A percentile compares a stretch with the other conserved stretches of the same genome.
These are phyloP conservation scores for Callaeas wilsoni DNA, from an alignment of 2,113 vertebrate species.

Conservation along the genomic window DNA sequence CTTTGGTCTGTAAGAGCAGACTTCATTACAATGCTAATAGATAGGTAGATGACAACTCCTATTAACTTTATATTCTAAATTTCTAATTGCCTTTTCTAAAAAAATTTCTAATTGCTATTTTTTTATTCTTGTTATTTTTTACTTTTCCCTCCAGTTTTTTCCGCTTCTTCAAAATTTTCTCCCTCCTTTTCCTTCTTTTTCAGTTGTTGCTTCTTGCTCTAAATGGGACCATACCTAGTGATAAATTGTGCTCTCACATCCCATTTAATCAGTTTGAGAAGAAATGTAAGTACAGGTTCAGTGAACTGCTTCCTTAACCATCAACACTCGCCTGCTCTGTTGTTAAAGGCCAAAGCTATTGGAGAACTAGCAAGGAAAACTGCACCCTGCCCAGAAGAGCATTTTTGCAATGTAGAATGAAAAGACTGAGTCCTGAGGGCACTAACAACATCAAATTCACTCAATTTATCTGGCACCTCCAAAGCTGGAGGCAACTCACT, in stretches of 20 bases:
- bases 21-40: not conserved
- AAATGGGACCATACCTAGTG: not conserved
- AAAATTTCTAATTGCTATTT: not conserved
- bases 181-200: not conserved
- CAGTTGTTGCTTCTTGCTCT: not conserved
- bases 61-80: not conserved
- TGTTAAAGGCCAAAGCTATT: not conserved
- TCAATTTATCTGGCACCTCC: not conserved
- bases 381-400: not conserved
- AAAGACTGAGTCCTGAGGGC: not conserved
- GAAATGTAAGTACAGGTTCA: not conserved
- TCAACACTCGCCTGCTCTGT: not conserved
- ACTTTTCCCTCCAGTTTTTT: not conserved
- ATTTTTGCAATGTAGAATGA: not conserved
- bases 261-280: not conserved
- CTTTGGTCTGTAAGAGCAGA: not conserved
- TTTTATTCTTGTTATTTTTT: not conserved
- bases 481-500: not conserved
- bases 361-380: not conserved
- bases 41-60: not conserved
- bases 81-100: not conserved
- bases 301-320: not conserved
- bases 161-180: not conserved
- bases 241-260: not conserved
- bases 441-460: not conserved